phyloP scores from a whole-genome alignment of 2,113 vertebrate genomes.

The Siniperca knerii region DNA sequence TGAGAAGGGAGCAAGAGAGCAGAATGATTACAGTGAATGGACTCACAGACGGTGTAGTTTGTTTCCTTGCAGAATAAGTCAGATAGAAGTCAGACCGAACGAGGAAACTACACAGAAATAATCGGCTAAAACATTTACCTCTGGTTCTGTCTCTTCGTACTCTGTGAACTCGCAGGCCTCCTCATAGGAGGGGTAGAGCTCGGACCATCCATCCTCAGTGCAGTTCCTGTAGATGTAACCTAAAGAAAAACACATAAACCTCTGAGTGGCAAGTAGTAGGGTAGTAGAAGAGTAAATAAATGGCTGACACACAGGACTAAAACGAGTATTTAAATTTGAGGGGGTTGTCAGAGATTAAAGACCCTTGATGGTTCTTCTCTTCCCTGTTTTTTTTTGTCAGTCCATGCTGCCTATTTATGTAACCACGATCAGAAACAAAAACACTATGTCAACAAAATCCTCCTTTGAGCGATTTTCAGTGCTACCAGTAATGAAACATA shows the following conservation, averaged over 20 bases:
- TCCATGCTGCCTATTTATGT: too few relatives aligned
- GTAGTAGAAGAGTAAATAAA: background rate
- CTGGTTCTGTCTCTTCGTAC: constrained; percentile 41
- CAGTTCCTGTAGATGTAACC: constrained; percentile 78
- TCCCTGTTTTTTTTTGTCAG: too few relatives aligned
- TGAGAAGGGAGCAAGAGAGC: background rate
- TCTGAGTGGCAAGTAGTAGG: background rate
- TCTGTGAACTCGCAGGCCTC: constrained; percentile 68
- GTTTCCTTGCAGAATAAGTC: background rate
- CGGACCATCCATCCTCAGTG: constrained; percentile 72
- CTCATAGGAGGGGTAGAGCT: constrained; percentile 68
- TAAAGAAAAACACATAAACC: constrained; percentile 32
- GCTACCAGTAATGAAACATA: too few relatives aligned
- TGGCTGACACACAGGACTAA: background rate
- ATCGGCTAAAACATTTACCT: constrained; percentile 43
- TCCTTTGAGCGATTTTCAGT: too few relatives aligned
- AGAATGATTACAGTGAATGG: background rate
- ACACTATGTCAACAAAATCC: too few relatives aligned
- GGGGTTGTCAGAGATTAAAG: background rate
- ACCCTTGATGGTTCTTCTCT: too few relatives aligned
- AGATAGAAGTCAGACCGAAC: background rate
- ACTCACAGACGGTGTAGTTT: background rate
- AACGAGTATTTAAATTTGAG: background rate
- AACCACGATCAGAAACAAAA: too few relatives aligned
- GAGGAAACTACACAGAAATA: background rate